Evolutionary conservation across 2,888 invertebrate species (phyloP).

Genomic region (Limnephilus auricula): DNA sequence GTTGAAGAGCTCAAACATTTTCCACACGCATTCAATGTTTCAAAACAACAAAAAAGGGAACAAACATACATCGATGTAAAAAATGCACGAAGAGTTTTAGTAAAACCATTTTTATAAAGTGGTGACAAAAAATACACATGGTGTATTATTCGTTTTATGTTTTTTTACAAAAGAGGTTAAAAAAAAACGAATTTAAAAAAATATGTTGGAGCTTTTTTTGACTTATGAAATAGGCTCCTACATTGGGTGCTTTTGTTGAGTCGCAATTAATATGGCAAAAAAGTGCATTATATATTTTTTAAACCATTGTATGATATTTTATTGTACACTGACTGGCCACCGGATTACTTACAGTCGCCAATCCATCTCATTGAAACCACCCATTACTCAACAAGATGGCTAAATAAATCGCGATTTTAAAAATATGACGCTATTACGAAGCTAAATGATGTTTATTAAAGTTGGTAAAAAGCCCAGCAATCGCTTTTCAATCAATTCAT

Average conservation of each 20-base stretch:
- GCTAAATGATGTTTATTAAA: conserved; percentile 16
- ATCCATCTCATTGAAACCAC: neutral
- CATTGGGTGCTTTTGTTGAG: neutral
- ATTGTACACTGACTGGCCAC: neutral
- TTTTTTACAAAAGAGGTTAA: neutral
- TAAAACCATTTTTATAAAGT: neutral
- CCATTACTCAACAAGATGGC: conserved; percentile 20
- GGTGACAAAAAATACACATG: neutral
- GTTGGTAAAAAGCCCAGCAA: conserved; percentile 12
- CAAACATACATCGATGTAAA: neutral
- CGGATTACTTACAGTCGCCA: conserved; percentile 9
- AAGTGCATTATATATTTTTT: conserved; percentile 9
- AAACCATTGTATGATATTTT: neutral
- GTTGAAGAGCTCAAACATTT: conserved; percentile 25
- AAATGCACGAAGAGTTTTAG: neutral
- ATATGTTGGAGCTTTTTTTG: neutral
- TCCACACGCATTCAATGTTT: neutral
- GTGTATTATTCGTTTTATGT: neutral
- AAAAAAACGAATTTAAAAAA: neutral
- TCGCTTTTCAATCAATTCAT: conserved; percentile 16
- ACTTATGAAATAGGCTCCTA: neutral
- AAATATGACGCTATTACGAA: conserved; percentile 35
- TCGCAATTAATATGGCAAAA: neutral
- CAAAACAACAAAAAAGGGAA: neutral
- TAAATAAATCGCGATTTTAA: conserved; percentile 33